These are phyloP conservation scores for Neolamprologus brichardi DNA, from an alignment of 2,113 vertebrate species.

Conservation along the genomic window DNA sequence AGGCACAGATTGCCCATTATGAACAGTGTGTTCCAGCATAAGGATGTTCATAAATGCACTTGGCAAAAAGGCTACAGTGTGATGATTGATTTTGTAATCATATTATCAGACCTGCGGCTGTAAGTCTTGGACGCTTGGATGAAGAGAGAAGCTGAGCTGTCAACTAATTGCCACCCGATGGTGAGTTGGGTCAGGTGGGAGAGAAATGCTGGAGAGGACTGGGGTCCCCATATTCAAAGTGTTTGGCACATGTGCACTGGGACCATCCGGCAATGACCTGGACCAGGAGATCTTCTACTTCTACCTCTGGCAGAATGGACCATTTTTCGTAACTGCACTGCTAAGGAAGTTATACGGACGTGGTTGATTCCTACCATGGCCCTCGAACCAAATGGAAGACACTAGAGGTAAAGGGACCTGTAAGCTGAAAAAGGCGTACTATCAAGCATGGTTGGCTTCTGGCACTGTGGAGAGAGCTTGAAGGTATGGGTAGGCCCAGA, in stretches of 20 bases:
- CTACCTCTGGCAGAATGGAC: neutral
- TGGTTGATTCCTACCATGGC: neutral
- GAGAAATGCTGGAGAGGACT: neutral
- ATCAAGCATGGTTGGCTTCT: neutral
- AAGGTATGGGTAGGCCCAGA: fast-evolving
- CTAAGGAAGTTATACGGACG: neutral
- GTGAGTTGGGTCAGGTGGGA: neutral
- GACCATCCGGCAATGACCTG: too few relatives aligned
- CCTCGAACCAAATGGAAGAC: neutral
- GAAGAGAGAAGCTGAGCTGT: neutral
- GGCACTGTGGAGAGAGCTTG: neutral
- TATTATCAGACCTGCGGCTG: neutral
- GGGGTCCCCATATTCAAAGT: neutral
- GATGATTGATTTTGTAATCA: neutral
- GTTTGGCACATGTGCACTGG: neutral
- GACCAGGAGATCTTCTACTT: neutral
- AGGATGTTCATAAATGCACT: neutral
- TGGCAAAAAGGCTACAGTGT: neutral
- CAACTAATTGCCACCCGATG: neutral
- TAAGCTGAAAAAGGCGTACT: neutral
- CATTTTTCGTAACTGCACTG: neutral
- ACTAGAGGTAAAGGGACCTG: neutral
- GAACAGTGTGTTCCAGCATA: neutral
- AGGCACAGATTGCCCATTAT: neutral
- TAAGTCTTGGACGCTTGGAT: neutral